These are phyloP conservation scores for Argyrosomus japonicus DNA, from an alignment of 2,113 vertebrate species.

Conservation along the genomic window DNA sequence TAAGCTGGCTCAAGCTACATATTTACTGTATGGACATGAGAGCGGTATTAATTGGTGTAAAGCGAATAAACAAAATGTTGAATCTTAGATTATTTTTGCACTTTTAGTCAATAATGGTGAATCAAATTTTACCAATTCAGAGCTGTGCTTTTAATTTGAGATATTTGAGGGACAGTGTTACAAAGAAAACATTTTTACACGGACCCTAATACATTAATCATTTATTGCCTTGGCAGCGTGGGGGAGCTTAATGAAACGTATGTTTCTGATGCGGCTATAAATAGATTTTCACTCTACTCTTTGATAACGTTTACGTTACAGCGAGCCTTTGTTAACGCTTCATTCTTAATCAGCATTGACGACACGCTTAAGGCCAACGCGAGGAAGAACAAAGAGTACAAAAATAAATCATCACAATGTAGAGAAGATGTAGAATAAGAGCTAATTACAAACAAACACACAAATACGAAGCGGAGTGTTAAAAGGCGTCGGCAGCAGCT, in stretches of 20 bases:
- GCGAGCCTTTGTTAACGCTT: neutral
- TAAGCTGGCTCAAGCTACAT: neutral
- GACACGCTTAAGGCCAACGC: neutral
- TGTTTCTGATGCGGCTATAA: neutral
- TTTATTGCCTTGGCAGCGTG: neutral
- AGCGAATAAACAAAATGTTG: too few relatives aligned
- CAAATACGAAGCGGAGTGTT: neutral
- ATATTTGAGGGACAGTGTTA: too few relatives aligned
- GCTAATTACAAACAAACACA: neutral
- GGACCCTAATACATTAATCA: neutral
- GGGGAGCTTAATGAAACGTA: neutral
- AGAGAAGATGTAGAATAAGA: slow-evolving; percentile 11
- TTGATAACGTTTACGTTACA: neutral
- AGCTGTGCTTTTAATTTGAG: too few relatives aligned
- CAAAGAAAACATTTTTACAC: neutral
- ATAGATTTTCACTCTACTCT: neutral
- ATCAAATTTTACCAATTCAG: too few relatives aligned
- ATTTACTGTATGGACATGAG: neutral
- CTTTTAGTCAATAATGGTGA: too few relatives aligned
- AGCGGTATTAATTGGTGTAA: too few relatives aligned
- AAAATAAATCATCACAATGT: slow-evolving; percentile 3
- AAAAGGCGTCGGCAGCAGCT: neutral
- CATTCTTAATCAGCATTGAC: neutral
- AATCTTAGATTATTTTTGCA: too few relatives aligned
- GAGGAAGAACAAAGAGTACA: neutral